Percentiles rank a stretch among this genome's conserved stretches.
phyloP scores from a whole-genome alignment of 2,113 vertebrate genomes.

The Geothlypis trichas region DNA sequence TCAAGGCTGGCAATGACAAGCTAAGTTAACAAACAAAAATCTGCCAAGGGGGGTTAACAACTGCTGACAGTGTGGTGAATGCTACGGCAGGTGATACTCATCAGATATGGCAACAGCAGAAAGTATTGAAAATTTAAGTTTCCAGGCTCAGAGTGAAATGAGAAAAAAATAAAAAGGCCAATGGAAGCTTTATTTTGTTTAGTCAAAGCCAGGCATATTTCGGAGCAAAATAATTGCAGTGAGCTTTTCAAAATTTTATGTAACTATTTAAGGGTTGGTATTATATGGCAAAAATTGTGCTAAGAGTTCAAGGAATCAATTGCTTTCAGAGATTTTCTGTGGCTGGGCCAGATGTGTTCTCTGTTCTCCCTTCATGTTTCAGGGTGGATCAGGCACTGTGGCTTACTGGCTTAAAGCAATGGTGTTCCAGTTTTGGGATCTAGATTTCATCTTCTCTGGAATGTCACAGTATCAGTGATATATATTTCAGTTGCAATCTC shows the following conservation, averaged over 20 bases:
- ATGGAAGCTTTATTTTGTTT: not conserved
- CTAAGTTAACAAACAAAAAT: conserved; percentile 38
- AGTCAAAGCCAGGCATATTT: not conserved
- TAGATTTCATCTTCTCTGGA: not conserved
- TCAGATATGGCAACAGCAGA: conserved; percentile 28
- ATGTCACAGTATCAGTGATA: not conserved
- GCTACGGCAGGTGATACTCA: conserved; percentile 40
- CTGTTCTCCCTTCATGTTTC: not conserved
- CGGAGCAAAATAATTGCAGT: not conserved
- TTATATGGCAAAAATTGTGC: not conserved
- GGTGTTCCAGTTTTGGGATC: not conserved
- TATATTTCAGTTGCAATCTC: not conserved
- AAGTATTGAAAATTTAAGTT: conserved; percentile 17
- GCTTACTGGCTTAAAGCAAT: not conserved
- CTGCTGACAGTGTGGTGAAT: conserved; percentile 12
- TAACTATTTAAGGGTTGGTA: not conserved
- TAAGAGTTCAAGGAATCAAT: not conserved
- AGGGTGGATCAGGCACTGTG: not conserved
- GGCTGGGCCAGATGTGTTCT: not conserved
- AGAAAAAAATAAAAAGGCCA: not conserved
- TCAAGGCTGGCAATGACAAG: conserved; percentile 21
- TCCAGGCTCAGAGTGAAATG: not conserved
- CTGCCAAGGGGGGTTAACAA: conserved; percentile 20
- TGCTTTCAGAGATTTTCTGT: not conserved
- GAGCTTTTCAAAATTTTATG: not conserved